A percentile compares a stretch with the other conserved stretches of the same genome.
Conservation (phyloP, 2,797 vertebrate genomes). For the Paramormyrops hopkinsi region DNA sequence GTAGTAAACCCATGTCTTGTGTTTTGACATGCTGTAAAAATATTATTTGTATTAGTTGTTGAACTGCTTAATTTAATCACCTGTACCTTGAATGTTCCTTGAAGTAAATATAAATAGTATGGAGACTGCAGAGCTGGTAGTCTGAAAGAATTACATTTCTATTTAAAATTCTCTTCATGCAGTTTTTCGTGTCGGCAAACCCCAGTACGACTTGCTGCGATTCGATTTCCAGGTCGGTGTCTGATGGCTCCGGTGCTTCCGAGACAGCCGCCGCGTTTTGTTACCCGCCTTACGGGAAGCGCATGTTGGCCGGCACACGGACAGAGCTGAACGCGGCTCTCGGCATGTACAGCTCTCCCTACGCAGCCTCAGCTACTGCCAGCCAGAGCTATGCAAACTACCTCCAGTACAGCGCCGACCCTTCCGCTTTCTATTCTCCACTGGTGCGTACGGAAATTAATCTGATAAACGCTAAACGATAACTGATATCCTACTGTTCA, state of each 20-base stretch:
- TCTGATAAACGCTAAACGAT: neutral
- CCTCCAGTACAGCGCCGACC: constrained; percentile 81
- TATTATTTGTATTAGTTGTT: neutral
- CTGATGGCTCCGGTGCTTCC: constrained; percentile 71
- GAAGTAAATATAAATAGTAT: neutral
- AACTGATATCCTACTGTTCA: neutral
- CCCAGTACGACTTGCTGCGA: constrained; percentile 92
- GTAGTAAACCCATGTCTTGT: neutral
- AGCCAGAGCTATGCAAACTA: constrained; percentile 83
- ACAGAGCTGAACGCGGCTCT: constrained; percentile 83
- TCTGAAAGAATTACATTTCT: constrained; percentile 56
- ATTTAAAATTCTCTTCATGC: constrained; percentile 64
- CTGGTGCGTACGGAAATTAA: constrained; percentile 70
- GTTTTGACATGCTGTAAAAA: neutral
- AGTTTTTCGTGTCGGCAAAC: constrained; percentile 94
- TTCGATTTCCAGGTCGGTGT: constrained; percentile 74
- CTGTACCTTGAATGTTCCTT: constrained; percentile 20
- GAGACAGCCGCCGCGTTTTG: constrained; percentile 72
- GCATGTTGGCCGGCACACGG: constrained; percentile 72
- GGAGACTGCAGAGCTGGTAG: neutral
- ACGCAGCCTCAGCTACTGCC: constrained; percentile 70
- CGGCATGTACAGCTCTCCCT: constrained; percentile 82
- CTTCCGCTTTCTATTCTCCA: constrained; percentile 76
- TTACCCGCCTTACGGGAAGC: constrained; percentile 80
- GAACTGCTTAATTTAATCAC: constrained; percentile 11